These are phyloP conservation scores for Zaprionus lineosus DNA, from an alignment of 2,888 invertebrate species.

Conservation along the genomic window DNA sequence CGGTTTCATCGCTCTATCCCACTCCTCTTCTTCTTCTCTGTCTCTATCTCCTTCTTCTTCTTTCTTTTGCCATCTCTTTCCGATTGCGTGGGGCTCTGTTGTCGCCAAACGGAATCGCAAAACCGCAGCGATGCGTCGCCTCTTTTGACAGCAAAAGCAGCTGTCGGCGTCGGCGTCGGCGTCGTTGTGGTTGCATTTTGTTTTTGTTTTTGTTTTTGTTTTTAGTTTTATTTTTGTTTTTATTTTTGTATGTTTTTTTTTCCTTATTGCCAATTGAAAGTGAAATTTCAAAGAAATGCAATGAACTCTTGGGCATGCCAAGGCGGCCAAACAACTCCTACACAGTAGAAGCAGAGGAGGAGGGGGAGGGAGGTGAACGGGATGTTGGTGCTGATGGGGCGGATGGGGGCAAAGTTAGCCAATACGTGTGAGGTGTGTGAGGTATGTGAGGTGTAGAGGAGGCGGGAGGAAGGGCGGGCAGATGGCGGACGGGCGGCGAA, in stretches of 20 bases:
- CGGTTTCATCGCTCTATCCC: not conserved
- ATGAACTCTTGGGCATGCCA: slow-evolving; percentile 64
- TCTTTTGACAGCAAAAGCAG: slow-evolving; percentile 30
- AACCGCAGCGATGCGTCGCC: slow-evolving; percentile 28
- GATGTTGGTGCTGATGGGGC: not conserved
- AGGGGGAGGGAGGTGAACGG: not conserved
- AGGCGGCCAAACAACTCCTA: slow-evolving; percentile 54
- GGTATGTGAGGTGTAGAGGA: too few relatives aligned
- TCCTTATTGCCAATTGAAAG: slow-evolving; percentile 72
- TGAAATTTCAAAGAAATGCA: slow-evolving; percentile 64
- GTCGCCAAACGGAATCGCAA: slow-evolving; percentile 19
- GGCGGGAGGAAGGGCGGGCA: not conserved
- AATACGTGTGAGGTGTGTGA: too few relatives aligned
- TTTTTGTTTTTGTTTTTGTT: too few relatives aligned
- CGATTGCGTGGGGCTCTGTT: not conserved
- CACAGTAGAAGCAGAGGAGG: slow-evolving; percentile 15
- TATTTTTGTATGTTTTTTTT: too few relatives aligned
- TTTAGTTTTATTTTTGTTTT: too few relatives aligned
- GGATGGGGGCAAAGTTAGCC: too few relatives aligned
- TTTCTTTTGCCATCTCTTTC: slow-evolving; percentile 16
- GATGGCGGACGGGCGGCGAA: slow-evolving; percentile 34
- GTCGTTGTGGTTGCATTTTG: not conserved
- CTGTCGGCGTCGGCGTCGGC: slow-evolving; percentile 15
- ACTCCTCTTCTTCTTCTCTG: not conserved
- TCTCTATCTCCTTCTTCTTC: not conserved